A percentile compares a stretch with the other conserved stretches of the same genome.
Evolutionary conservation across 2,888 invertebrate species (phyloP).

Genomic region (Drosophila mercatorum): DNA sequence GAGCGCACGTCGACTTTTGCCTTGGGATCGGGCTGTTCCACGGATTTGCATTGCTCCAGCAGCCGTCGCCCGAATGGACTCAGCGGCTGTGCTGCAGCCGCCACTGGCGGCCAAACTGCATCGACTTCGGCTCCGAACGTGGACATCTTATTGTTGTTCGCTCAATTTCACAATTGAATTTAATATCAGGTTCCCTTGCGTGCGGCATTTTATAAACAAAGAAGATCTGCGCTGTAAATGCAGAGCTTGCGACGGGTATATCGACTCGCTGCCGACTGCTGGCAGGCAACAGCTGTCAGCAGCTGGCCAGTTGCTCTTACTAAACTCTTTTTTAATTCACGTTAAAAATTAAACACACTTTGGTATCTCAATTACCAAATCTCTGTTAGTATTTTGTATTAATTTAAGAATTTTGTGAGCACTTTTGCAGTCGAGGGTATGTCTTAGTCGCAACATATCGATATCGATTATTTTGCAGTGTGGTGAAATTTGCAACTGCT

Average conservation of each 20-base stretch:
- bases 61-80: constrained; percentile 65
- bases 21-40: constrained; percentile 57
- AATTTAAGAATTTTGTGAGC: not conserved
- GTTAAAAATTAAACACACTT: no score
- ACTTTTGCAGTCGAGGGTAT: constrained; percentile 4
- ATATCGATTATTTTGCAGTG: not conserved
- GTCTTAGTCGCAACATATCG: not conserved
- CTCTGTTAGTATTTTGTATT: no score
- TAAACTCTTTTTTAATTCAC: no score
- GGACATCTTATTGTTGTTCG: constrained; percentile 53
- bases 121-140: constrained; percentile 78
- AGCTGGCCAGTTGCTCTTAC: not conserved
- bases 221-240: not conserved
- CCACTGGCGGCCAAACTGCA: constrained; percentile 53
- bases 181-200: constrained; percentile 13
- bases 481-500: constrained; percentile 11
- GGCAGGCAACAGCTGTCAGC: no score
- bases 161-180: constrained; percentile 46
- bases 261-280: not conserved
- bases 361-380: not conserved
- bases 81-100: constrained; percentile 16
- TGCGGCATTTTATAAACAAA: constrained; percentile 26
- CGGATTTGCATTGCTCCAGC: constrained; percentile 61
- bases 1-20: constrained; percentile 47
- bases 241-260: not conserved